These are phyloP conservation scores for Acutogordius australiensis DNA, from an alignment of 2,888 invertebrate genomes.

Conservation along the genomic window DNA sequence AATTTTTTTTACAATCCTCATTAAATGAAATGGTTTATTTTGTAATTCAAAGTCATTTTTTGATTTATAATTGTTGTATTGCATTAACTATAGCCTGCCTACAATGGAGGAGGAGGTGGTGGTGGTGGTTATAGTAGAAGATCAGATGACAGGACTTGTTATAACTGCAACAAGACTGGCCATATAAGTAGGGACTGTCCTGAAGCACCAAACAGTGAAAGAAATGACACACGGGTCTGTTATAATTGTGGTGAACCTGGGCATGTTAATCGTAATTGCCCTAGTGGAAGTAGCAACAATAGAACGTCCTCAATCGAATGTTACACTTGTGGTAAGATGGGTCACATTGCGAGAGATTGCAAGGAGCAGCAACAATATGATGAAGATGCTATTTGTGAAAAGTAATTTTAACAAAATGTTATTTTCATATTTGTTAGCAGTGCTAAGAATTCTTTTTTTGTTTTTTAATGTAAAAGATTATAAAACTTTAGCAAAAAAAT, in stretches of 20 bases:
- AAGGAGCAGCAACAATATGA: background rate
- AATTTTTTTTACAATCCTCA: too few species aligned
- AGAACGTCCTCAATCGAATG: background rate
- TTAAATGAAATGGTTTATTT: too few species aligned
- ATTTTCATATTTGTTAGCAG: background rate
- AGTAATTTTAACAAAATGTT: constrained; percentile 10
- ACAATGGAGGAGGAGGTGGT: background rate
- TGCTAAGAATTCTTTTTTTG: too few species aligned
- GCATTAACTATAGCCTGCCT: too few species aligned
- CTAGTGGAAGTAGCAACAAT: background rate
- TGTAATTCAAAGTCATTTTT: too few species aligned
- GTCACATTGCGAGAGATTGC: constrained; percentile 7
- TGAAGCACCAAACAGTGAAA: background rate
- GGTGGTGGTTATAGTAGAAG: background rate
- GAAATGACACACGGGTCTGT: background rate
- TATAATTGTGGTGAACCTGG: constrained; percentile 1
- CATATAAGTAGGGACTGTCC: constrained; percentile 1
- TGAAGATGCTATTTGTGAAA: background rate
- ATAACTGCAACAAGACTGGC: constrained; percentile 1
- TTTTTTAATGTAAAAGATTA: too few species aligned
- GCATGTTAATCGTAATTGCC: constrained; percentile 2
- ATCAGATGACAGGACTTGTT: background rate
- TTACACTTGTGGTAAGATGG: background rate
- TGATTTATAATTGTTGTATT: too few species aligned
- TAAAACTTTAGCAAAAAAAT: too few species aligned